Conservation (phyloP, 1,140 invertebrate species). For the Meteorus sp. region DNA sequence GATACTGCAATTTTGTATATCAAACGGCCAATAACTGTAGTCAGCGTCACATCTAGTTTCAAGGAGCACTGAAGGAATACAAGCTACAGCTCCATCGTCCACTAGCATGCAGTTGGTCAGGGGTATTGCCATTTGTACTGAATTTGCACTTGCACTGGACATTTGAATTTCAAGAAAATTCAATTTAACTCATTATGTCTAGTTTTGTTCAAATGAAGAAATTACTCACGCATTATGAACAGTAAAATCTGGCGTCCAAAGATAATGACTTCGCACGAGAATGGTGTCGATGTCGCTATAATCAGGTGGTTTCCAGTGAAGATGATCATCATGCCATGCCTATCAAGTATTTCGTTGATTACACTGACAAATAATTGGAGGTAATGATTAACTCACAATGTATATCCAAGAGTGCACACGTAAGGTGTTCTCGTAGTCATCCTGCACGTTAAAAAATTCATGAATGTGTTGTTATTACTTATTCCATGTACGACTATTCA, state of each 20-base stretch:
- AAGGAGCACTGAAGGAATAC: slow-evolving; percentile 30
- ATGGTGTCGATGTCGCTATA: slow-evolving; percentile 42
- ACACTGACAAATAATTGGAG: not conserved
- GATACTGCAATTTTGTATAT: slow-evolving; percentile 46
- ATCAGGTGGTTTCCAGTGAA: slow-evolving; percentile 51
- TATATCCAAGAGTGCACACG: slow-evolving; percentile 27
- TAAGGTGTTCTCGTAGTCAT: slow-evolving; percentile 21
- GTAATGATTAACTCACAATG: slow-evolving; percentile 34
- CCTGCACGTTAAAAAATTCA: slow-evolving; percentile 17
- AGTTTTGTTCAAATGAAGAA: not conserved
- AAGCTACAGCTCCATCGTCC: slow-evolving; percentile 32
- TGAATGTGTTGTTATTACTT: too few species aligned
- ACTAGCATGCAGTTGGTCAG: slow-evolving; percentile 31
- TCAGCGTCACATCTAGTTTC: slow-evolving; percentile 36
- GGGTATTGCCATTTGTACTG: slow-evolving; percentile 22
- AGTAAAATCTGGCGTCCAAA: slow-evolving; percentile 57
- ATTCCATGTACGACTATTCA: too few species aligned
- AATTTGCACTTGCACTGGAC: too few species aligned
- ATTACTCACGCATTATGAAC: slow-evolving; percentile 43
- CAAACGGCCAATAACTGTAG: slow-evolving; percentile 49
- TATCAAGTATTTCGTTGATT: slow-evolving; percentile 25
- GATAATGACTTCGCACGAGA: slow-evolving; percentile 38
- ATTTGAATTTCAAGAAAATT: slow-evolving; percentile 32
- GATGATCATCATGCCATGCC: slow-evolving; percentile 54
- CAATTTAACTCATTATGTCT: slow-evolving; percentile 13